Conservation (phyloP, 2,888 invertebrate genomes). For the Drosophila quasianomalipes region DNA sequence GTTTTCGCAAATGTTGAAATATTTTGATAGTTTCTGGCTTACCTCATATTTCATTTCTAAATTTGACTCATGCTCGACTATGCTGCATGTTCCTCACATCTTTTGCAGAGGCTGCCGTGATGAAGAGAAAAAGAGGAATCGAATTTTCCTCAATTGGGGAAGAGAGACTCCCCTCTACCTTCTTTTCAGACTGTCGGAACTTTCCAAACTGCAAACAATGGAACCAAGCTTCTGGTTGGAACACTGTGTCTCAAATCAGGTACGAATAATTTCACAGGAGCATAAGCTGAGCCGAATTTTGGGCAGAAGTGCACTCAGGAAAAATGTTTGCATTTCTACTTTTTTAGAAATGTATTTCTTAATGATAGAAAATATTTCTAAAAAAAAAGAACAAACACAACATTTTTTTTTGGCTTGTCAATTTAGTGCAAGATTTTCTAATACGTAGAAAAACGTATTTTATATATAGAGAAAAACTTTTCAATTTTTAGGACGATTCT, state of each 20-base stretch:
- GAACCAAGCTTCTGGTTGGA: neutral
- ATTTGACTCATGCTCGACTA: too few relatives aligned
- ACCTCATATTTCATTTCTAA: too few relatives aligned
- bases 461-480: neutral
- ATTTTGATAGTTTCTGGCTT: neutral
- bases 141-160: too few relatives aligned
- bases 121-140: too few relatives aligned
- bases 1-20: neutral
- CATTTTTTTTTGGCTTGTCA: neutral
- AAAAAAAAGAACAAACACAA: too few relatives aligned
- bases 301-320: neutral
- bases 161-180: too few relatives aligned
- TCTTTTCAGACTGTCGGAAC: too few relatives aligned
- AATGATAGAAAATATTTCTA: too few relatives aligned
- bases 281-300: neutral
- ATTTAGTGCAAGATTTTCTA: neutral
- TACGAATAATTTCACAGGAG: neutral
- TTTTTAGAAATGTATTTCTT: too few relatives aligned
- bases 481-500: neutral
- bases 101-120: too few relatives aligned
- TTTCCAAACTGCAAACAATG: neutral
- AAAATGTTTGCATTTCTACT: neutral
- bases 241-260: neutral
- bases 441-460: neutral
- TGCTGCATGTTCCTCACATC: too few relatives aligned